Evolutionary conservation across 2,113 vertebrate species (phyloP), one percentile per base, ranked within the genome.

Genomic region (Muntiacus muntjak): DNA sequence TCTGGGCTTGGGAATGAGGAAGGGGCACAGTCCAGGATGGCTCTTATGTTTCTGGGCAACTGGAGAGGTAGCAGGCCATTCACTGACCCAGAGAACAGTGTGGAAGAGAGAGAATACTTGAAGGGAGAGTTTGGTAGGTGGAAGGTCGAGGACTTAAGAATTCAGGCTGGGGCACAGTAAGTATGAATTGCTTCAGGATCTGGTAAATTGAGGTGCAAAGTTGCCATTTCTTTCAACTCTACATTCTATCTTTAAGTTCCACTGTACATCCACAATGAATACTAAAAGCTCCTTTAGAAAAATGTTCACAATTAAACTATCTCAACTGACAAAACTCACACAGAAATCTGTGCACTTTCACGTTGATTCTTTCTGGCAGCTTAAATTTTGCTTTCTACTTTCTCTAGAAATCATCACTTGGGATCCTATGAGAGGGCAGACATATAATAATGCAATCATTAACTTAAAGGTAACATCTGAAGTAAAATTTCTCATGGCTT

Each of bases 271-370:
- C 62, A 62, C 54, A 76, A 71, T 67, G 89, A 74, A 98, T 85
- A 60, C 43, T 79, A 95, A 98, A 98, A 97, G 58, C 57, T 90
- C 82, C 52, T 79, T 82, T 87, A 97, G 87, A 60, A 96, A 91
- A 98, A 82, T 84, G 85, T 26, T 92, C 92, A 87, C 6, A 84
- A 79, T 89, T 55, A 89, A 50, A 40, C 43, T 55, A 79, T 36
- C 94, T 89, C 89, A 86, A 86, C 28, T 96, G 95, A 97, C 94
- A 98, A 52, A 50, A 79, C 67, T 92, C 79, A 98, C 96, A 95
- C 87, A 74, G 79, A 88, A 98, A 95, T 17, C 84, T 87, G 1
- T 40, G 47, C 33, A 62, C 95, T 92, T 94, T 52, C 43, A n/a
- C 16, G 54, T 33, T 92, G 71, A 71, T 71, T 90, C 74, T 96